Percentiles rank a stretch among this genome's conserved stretches.
These are phyloP conservation scores for Drosophila ironensis DNA, from an alignment of 1,140 invertebrate species.

Conservation along the genomic window DNA sequence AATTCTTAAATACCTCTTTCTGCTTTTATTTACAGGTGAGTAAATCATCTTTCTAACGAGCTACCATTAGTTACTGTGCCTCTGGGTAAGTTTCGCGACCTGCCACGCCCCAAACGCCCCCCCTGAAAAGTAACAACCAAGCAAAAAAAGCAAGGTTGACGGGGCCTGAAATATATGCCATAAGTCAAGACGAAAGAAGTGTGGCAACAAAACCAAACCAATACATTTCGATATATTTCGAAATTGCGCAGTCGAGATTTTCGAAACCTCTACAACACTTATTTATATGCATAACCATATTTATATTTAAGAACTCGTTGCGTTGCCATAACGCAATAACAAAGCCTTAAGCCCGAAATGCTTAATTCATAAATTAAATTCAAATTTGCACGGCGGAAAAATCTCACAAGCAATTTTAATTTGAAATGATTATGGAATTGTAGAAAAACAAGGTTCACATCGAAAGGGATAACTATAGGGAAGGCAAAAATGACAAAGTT, in stretches of 20 bases:
- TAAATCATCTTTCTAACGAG: slow-evolving; percentile 24
- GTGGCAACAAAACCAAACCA: slow-evolving; percentile 2
- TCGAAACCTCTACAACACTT: neutral
- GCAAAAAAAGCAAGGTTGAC: slow-evolving; percentile 4
- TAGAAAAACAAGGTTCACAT: no score
- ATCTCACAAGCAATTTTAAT: neutral
- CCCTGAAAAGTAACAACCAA: neutral
- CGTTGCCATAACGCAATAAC: slow-evolving; percentile 39
- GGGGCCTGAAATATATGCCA: slow-evolving; percentile 16
- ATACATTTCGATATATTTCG: slow-evolving; percentile 23
- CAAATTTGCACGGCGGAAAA: slow-evolving; percentile 5
- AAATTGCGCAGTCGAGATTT: slow-evolving; percentile 46
- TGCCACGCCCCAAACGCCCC: slow-evolving; percentile 14
- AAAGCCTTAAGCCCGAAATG: slow-evolving; percentile 9
- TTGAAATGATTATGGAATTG: neutral
- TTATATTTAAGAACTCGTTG: slow-evolving; percentile 48
- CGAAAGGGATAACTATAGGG: no score
- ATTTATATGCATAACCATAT: neutral
- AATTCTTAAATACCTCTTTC: neutral
- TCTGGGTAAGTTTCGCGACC: slow-evolving; percentile 43
- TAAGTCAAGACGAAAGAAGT: slow-evolving; percentile 22
- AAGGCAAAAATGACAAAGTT: no score
- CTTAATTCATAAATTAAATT: slow-evolving; percentile 43
- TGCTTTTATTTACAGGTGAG: slow-evolving; percentile 46
- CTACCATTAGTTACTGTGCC: neutral